These are phyloP conservation scores for Cinclus cinclus DNA, from an alignment of 2,113 vertebrate genomes.

Conservation along the genomic window DNA sequence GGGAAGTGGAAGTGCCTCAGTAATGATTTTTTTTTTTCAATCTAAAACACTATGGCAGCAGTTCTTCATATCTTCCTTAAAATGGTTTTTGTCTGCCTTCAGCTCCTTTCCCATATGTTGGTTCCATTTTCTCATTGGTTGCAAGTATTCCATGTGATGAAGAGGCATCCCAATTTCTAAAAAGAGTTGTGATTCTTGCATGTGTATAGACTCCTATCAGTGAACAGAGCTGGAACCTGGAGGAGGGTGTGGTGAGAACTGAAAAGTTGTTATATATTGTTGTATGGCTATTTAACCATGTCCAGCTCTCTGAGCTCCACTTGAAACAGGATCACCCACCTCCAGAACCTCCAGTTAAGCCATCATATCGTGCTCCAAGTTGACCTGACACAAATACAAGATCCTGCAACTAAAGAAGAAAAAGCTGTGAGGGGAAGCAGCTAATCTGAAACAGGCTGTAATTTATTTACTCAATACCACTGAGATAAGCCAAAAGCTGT, in stretches of 20 bases:
- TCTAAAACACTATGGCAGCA: background rate
- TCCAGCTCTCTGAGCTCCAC: background rate
- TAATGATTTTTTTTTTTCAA: background rate
- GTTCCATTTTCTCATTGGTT: background rate
- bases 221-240: background rate
- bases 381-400: background rate
- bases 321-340: background rate
- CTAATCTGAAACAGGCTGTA: background rate
- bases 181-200: background rate
- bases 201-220: background rate
- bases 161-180: background rate
- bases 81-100: background rate
- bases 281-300: background rate
- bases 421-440: background rate
- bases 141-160: background rate
- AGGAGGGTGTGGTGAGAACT: background rate
- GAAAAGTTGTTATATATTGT: background rate
- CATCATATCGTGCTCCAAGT: background rate
- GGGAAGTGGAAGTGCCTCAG: background rate
- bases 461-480: background rate
- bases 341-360: background rate
- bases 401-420: background rate
- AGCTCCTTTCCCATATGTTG: background rate
- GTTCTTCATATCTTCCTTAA: background rate
- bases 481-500: background rate